These are phyloP conservation scores for Masnerella sp. DNA, from an alignment of 2,888 invertebrate species.

Conservation along the genomic window DNA sequence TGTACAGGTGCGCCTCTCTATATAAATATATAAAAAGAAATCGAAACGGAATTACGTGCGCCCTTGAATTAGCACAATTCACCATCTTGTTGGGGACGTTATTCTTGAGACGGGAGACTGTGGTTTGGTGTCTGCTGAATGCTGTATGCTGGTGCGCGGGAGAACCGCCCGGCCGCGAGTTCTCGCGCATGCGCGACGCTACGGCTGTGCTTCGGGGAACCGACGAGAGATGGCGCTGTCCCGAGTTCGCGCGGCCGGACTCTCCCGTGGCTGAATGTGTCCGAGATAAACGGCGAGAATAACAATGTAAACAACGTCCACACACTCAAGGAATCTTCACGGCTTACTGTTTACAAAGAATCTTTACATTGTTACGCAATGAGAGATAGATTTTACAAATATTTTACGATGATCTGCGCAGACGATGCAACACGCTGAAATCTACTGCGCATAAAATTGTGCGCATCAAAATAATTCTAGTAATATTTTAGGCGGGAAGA, in stretches of 20 bases:
- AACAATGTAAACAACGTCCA: slow-evolving; percentile 58
- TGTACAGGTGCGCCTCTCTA: slow-evolving; percentile 29
- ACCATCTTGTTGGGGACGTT: slow-evolving; percentile 52
- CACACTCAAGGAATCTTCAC: slow-evolving; percentile 31
- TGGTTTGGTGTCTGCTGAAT: slow-evolving; percentile 55
- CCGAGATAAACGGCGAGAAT: slow-evolving; percentile 49
- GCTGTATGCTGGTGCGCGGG: slow-evolving; percentile 31
- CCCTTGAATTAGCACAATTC: slow-evolving; percentile 61
- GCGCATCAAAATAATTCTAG: too few relatives aligned
- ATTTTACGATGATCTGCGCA: too few relatives aligned
- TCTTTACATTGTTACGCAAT: too few relatives aligned
- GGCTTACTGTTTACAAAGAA: too few relatives aligned
- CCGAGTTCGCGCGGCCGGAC: slow-evolving; percentile 1
- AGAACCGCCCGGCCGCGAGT: not conserved
- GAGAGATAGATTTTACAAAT: too few relatives aligned
- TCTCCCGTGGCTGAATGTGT: slow-evolving; percentile 18
- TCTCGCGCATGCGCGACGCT: not conserved
- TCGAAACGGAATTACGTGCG: not conserved
- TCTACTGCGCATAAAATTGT: too few relatives aligned
- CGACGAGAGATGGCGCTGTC: slow-evolving; percentile 13
- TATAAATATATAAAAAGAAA: slow-evolving; percentile 37
- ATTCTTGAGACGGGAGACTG: slow-evolving; percentile 57
- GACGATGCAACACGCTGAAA: too few relatives aligned
- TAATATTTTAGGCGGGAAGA: too few relatives aligned
- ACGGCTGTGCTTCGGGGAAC: slow-evolving; percentile 20